These are phyloP conservation scores for Neostethus bicornis DNA, from an alignment of 2,797 vertebrate genomes.

Conservation along the genomic window DNA sequence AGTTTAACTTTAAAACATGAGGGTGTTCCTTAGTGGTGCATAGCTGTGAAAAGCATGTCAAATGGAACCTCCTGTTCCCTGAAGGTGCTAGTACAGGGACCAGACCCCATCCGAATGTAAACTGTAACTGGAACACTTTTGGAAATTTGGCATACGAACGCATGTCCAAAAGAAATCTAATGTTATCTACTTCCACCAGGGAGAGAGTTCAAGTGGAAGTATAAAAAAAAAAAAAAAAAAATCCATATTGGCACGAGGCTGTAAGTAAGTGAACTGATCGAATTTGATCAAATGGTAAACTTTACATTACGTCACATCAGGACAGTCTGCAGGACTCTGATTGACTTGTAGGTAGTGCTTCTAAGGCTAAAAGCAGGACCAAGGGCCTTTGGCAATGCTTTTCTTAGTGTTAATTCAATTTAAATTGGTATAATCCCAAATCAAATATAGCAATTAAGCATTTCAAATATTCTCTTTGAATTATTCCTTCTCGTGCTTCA, in stretches of 20 bases:
- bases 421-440: too few species aligned
- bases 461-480: too few species aligned
- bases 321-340: too few species aligned
- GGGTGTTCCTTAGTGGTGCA: not conserved
- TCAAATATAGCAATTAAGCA: too few species aligned
- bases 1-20: not conserved
- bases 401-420: too few species aligned
- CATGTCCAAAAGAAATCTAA: not conserved
- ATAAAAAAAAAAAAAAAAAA: not conserved
- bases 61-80: not conserved
- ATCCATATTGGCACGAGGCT: not conserved
- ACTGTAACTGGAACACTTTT: not conserved
- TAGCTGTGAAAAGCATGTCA: slow-evolving; percentile 10
- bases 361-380: too few species aligned
- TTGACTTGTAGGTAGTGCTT: too few species aligned
- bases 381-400: too few species aligned
- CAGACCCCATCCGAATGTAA: not conserved
- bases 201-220: not conserved
- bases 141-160: not conserved
- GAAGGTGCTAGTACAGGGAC: not conserved
- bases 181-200: not conserved
- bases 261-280: not conserved
- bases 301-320: too few species aligned
- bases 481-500: too few species aligned
- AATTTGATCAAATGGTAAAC: not conserved